phyloP scores from a whole-genome alignment of 2,888 invertebrate species.

The Tryphoninae sp. region DNA sequence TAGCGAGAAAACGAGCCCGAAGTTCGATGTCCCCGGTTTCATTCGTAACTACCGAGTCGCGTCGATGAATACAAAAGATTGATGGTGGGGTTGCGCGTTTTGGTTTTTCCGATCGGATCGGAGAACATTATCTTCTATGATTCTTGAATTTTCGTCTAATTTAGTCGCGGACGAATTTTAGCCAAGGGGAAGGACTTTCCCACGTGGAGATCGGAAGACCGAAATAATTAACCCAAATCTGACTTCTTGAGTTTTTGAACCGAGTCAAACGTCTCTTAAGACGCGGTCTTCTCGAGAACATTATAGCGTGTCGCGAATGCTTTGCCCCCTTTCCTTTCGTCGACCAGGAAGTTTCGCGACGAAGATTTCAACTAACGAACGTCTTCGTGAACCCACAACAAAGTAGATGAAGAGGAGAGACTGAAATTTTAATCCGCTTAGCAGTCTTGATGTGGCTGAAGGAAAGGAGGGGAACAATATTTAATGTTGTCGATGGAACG shows the following conservation, averaged over 20 bases:
- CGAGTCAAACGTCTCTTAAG: constrained; percentile 43
- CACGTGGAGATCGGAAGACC: neutral
- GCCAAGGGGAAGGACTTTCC: neutral
- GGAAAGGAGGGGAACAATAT: neutral
- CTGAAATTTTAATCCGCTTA: constrained; percentile 72
- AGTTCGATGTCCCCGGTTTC: constrained; percentile 65
- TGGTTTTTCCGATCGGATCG: neutral
- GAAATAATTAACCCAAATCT: constrained; percentile 48
- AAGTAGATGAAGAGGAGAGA: constrained; percentile 66
- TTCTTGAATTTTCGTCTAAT: neutral
- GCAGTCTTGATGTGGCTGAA: constrained; percentile 33
- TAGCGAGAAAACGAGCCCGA: constrained; percentile 63
- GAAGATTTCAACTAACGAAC: constrained; percentile 75
- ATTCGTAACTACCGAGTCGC: constrained; percentile 71
- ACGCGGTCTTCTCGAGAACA: constrained; percentile 30
- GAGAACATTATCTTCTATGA: neutral
- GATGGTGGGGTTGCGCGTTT: constrained; percentile 66
- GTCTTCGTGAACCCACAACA: constrained; percentile 75
- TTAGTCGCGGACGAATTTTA: neutral
- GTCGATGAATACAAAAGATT: constrained; percentile 73
- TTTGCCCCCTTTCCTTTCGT: constrained; percentile 29
- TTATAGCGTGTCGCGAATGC: constrained; percentile 6
- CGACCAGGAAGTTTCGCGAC: constrained; percentile 46
- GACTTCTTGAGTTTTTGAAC: constrained; percentile 37
- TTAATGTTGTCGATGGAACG: constrained; percentile 13